Percentiles rank a stretch among this genome's conserved stretches.
phyloP scores from a whole-genome alignment of 1,140 invertebrate species.

The Dufourea novaeangliae region DNA sequence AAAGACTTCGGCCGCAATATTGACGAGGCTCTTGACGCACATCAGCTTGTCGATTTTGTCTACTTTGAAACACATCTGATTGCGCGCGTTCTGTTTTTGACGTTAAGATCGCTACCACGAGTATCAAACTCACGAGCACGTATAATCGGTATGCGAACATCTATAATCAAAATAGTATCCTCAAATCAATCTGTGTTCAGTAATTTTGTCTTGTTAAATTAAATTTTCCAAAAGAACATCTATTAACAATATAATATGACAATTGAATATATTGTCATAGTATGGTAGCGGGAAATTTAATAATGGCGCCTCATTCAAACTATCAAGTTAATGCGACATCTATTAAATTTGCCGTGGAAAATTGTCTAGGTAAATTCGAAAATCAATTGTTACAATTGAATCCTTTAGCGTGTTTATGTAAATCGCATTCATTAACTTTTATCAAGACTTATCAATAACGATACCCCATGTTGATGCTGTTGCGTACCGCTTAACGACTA shows the following conservation, averaged over 20 bases:
- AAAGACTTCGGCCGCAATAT: slow-evolving; percentile 77
- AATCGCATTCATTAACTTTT: slow-evolving; percentile 43
- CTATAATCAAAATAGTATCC: slow-evolving; percentile 62
- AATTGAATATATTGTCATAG: background rate
- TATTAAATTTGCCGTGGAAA: background rate
- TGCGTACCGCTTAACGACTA: slow-evolving; percentile 25
- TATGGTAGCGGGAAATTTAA: background rate
- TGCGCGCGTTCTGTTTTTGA: slow-evolving; percentile 66
- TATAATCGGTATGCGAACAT: slow-evolving; percentile 72
- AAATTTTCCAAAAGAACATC: no score
- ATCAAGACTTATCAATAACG: slow-evolving; percentile 40
- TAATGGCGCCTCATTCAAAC: background rate
- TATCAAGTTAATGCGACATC: background rate
- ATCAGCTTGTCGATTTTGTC: slow-evolving; percentile 61
- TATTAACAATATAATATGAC: background rate
- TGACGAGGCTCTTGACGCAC: slow-evolving; percentile 62
- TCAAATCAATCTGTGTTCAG: background rate
- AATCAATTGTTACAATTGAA: slow-evolving; percentile 8
- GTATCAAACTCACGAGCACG: slow-evolving; percentile 64
- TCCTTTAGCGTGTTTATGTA: slow-evolving; percentile 33
- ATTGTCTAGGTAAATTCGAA: background rate
- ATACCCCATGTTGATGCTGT: slow-evolving; percentile 28
- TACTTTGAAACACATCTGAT: slow-evolving; percentile 65
- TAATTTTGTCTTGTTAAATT: no score
- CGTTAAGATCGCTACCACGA: slow-evolving; percentile 64